phyloP scores from a whole-genome alignment of 2,797 vertebrate species.

The Platalea minor region DNA sequence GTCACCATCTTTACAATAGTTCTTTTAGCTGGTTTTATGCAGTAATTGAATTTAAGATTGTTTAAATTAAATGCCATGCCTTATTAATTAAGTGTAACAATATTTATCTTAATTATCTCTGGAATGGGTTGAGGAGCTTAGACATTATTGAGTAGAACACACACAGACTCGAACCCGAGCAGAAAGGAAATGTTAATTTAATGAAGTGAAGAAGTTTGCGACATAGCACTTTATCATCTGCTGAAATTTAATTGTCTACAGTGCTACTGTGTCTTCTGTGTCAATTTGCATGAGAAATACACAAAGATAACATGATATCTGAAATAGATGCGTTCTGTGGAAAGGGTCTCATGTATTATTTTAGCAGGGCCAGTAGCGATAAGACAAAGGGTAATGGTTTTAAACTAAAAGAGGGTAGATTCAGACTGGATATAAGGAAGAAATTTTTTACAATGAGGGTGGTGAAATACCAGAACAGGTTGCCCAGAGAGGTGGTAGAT shows the following conservation, averaged over 20 bases:
- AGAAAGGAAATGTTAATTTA: not conserved
- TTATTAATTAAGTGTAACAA: slow-evolving; percentile 14
- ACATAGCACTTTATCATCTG: not conserved
- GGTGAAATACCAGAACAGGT: too few relatives aligned
- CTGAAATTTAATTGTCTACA: not conserved
- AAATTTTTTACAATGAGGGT: too few relatives aligned
- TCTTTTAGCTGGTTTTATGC: not conserved
- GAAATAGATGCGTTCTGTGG: not conserved
- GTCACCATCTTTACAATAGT: not conserved
- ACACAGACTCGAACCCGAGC: not conserved
- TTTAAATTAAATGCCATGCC: slow-evolving; percentile 9
- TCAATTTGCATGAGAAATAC: not conserved
- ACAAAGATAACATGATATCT: not conserved
- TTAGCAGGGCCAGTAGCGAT: too few relatives aligned
- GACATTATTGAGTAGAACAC: not conserved
- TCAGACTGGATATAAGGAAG: too few relatives aligned
- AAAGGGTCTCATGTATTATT: not conserved
- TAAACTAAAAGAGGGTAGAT: too few relatives aligned
- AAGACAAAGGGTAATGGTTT: too few relatives aligned
- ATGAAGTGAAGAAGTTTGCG: not conserved
- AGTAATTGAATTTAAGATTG: not conserved
- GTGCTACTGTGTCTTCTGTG: not conserved
- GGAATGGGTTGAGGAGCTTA: not conserved
- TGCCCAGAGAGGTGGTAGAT: too few relatives aligned
- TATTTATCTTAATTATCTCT: slow-evolving; percentile 26